Evolutionary conservation across 2,888 invertebrate species (phyloP).

Genomic region (Lamproptera curius): DNA sequence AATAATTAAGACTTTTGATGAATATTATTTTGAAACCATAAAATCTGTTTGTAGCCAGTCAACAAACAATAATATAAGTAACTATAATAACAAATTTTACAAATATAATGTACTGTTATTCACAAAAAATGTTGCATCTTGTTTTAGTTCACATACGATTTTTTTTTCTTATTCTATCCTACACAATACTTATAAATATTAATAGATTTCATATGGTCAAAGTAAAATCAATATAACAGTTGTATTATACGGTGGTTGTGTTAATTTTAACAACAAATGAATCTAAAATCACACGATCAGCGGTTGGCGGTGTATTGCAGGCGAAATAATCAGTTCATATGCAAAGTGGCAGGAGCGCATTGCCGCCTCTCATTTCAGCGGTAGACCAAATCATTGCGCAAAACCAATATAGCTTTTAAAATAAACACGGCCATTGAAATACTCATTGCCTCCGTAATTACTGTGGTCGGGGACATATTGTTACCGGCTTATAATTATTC

Average conservation of each 20-base stretch:
- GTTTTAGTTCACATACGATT: too few species aligned
- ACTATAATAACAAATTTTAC: too few species aligned
- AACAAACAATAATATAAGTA: too few species aligned
- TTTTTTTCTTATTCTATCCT: too few species aligned
- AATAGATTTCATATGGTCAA: too few species aligned
- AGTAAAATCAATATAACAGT: conserved; percentile 1
- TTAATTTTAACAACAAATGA: conserved; percentile 47
- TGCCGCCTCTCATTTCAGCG: conserved; percentile 48
- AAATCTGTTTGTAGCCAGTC: too few species aligned
- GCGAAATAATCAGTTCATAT: conserved; percentile 62
- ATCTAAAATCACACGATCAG: conserved; percentile 45
- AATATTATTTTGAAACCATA: too few species aligned
- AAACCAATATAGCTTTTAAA: conserved; percentile 56
- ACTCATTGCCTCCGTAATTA: conserved; percentile 38
- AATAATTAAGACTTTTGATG: too few species aligned
- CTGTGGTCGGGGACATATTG: conserved; percentile 18
- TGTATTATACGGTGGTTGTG: conserved; percentile 31
- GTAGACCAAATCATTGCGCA: conserved; percentile 53
- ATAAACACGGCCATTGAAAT: conserved; percentile 49
- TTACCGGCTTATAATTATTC: conserved; percentile 10
- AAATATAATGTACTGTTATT: too few species aligned
- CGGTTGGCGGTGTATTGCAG: conserved; percentile 38
- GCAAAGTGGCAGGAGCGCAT: conserved; percentile 42
- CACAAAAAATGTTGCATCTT: too few species aligned
- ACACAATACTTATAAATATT: too few species aligned